Evolutionary conservation across 1,140 invertebrate species (phyloP).

Genomic region (Polyergus mexicanus): DNA sequence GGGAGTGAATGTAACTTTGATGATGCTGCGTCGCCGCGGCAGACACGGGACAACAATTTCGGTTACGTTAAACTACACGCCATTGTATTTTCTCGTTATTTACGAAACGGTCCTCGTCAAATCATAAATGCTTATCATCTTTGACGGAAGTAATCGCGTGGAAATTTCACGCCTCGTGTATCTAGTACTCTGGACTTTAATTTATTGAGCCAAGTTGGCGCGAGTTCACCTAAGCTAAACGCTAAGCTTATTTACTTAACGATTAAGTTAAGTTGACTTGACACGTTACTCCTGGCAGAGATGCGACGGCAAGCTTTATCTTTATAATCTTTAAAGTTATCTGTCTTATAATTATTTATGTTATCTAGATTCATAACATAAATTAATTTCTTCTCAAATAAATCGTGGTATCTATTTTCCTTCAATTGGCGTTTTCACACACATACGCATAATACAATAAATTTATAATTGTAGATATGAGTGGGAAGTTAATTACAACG

Average conservation of each 20-base stretch:
- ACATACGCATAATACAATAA: neutral
- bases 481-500: neutral
- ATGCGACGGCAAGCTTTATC: constrained; percentile 1
- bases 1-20: neutral
- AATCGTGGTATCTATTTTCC: neutral
- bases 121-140: constrained; percentile 51
- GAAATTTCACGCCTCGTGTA: constrained; percentile 45
- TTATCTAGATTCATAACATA: too few relatives aligned
- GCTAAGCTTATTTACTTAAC: constrained; percentile 62
- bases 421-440: neutral
- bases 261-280: constrained; percentile 50
- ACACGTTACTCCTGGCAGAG: constrained; percentile 24
- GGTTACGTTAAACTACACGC: neutral
- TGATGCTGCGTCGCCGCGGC: neutral
- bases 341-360: neutral
- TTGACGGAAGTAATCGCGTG: constrained; percentile 29
- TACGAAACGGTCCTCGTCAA: constrained; percentile 2
- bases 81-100: constrained; percentile 14
- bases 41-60: constrained; percentile 1
- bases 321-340: constrained; percentile 1
- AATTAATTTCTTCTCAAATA: neutral
- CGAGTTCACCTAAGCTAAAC: constrained; percentile 51
- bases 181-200: constrained; percentile 36
- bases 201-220: constrained; percentile 52
- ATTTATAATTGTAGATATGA: neutral